phyloP scores from a whole-genome alignment of 1,140 invertebrate genomes.

The Saxidomus purpurata region DNA sequence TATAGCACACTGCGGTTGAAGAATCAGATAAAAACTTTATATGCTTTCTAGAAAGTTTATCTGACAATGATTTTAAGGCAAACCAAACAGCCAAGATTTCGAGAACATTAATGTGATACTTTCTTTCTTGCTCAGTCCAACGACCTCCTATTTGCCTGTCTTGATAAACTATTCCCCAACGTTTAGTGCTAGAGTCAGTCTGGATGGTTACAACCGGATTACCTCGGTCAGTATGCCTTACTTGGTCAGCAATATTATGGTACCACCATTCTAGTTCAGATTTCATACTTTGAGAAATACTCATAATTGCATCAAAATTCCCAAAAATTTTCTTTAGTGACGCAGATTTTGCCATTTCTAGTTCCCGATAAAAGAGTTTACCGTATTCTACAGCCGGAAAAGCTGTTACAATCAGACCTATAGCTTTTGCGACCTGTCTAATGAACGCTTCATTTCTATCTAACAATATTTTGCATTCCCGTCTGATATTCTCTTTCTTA shows the following conservation, averaged over 20 bases:
- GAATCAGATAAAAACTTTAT: background rate
- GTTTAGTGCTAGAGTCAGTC: no score
- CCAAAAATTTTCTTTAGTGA: constrained; percentile 6
- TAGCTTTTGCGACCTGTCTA: constrained; percentile 47
- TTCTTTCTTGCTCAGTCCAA: no score
- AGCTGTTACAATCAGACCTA: constrained; percentile 24
- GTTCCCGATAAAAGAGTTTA: constrained; percentile 50
- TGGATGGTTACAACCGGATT: no score
- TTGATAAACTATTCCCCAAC: no score
- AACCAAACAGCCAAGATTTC: background rate
- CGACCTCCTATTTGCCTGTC: no score
- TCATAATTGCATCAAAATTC: constrained; percentile 51
- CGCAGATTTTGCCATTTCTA: constrained; percentile 51
- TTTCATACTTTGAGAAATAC: constrained; percentile 42
- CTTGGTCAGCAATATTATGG: no score
- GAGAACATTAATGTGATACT: no score
- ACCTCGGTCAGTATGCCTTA: no score
- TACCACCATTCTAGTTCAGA: no score
- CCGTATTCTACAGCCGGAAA: constrained; percentile 59
- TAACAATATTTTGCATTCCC: background rate
- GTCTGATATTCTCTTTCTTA: background rate
- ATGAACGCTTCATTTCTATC: no score
- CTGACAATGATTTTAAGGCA: background rate
- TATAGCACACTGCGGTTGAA: background rate
- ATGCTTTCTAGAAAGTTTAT: background rate